Evolutionary conservation across 2,797 vertebrate species (phyloP), one percentile per base, ranked within the genome.

Genomic region (Sciaenops ocellatus): DNA sequence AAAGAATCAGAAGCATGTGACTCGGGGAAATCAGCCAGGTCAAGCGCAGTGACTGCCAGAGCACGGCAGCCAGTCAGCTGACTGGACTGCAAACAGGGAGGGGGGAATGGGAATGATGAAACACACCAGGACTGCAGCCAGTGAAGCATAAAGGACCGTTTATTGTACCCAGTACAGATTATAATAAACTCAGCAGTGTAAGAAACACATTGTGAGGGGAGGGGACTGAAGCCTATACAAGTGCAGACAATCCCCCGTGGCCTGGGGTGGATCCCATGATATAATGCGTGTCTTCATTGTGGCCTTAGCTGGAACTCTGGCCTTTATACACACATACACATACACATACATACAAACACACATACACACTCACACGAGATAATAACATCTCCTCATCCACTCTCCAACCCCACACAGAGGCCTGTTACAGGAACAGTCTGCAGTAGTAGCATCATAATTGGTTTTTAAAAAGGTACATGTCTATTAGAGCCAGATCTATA

Each of bases 151-250:
- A 90, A 93, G 91, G 88, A 96, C 92, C 91, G 90, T 99, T 99
- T 98, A 99, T 98, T 98, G 97, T 97, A 98, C 96, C 97, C 95
- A 96, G 96, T 97, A 97, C 96, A 98, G 97, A 98, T 97, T 92
- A 90, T 90, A 80, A 96, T 94, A 91, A 97, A 97, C 81, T 95
- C 95, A 97, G 96, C 96, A 95, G 96, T 96, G 96, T 97, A 93
- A 94, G 91, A 93, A 94, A 94, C 93, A 95, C 91, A 83, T 91
- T 90, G 91, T 93, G 90, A 85, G 81, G 85, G 77, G 87, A 34
- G 76, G 64, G 69, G 38, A 64, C 55, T 79, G 77, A 92, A 93
- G 92, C 92, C 88, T 93, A 79, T 94, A 94, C 93, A 95, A 91
- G 90, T 88, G 89, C 92, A 94, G 91, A 93, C 85, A 50, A 76